Conservation (phyloP, 1,140 invertebrate species). For the Macrosteles quadrilineatus region DNA sequence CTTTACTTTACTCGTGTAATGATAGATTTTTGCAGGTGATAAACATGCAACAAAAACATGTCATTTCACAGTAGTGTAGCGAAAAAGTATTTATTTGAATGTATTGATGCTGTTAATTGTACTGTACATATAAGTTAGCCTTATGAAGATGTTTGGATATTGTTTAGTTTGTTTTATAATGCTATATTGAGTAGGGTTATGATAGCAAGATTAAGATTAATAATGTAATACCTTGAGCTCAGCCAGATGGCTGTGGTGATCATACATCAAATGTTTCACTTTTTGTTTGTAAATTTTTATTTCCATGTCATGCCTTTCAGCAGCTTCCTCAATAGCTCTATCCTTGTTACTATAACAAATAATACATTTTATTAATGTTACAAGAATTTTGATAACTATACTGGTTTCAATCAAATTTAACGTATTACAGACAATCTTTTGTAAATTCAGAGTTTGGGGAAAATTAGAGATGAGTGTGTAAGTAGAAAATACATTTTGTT, state of each 20-base stretch:
- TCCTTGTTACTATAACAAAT: slow-evolving; percentile 70
- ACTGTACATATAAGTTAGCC: background rate
- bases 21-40: too few species aligned
- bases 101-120: too few species aligned
- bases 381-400: slow-evolving; percentile 12
- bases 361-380: slow-evolving; percentile 33
- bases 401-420: slow-evolving; percentile 37
- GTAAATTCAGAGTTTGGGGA: too few species aligned
- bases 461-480: too few species aligned
- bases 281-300: slow-evolving; percentile 89
- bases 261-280: slow-evolving; percentile 89
- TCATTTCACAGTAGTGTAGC: too few species aligned
- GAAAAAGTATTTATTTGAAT: too few species aligned
- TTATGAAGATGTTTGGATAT: background rate
- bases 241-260: slow-evolving; percentile 82
- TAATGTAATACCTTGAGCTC: slow-evolving; percentile 60
- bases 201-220: background rate
- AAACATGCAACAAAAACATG: too few species aligned
- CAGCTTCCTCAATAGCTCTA: slow-evolving; percentile 81
- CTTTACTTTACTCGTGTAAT: too few species aligned
- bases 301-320: slow-evolving; percentile 84
- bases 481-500: too few species aligned
- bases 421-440: too few species aligned
- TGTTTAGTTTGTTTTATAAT: too few species aligned
- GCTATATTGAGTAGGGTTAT: too few species aligned